Evolutionary conservation across 1,140 invertebrate genomes (phyloP).

Genomic region (Zaprionus tsacasi): DNA sequence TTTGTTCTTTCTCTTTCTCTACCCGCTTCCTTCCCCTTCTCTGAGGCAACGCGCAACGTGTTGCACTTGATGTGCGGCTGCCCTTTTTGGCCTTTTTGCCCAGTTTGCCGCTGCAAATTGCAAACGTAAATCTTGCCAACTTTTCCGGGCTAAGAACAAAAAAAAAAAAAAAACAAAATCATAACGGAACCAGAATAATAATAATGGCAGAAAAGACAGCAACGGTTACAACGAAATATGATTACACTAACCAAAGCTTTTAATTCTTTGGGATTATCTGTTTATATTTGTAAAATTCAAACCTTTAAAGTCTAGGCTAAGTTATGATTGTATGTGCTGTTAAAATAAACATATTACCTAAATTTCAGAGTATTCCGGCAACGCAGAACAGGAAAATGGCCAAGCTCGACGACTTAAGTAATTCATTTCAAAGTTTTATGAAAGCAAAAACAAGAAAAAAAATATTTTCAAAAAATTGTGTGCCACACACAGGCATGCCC

Average conservation of each 20-base stretch:
- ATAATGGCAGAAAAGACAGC: slow-evolving; percentile 12
- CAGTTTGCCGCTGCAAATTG: slow-evolving; percentile 54
- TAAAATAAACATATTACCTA: background rate
- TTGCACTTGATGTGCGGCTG: slow-evolving; percentile 57
- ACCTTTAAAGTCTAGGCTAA: background rate
- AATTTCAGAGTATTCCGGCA: background rate
- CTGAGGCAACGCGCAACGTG: slow-evolving; percentile 56
- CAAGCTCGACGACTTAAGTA: slow-evolving; percentile 54
- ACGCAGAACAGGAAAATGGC: background rate
- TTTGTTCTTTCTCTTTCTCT: slow-evolving; percentile 4
- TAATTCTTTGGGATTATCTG: background rate
- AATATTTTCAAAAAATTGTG: slow-evolving; percentile 32
- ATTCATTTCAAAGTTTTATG: slow-evolving; percentile 71
- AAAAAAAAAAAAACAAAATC: slow-evolving; percentile 13
- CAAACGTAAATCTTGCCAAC: slow-evolving; percentile 69
- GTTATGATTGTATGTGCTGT: background rate
- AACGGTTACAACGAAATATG: slow-evolving; percentile 26
- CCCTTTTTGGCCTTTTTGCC: slow-evolving; percentile 32
- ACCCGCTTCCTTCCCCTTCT: slow-evolving; percentile 3
- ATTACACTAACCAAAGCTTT: slow-evolving; percentile 19
- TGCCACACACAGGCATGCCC: slow-evolving; percentile 36
- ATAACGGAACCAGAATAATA: slow-evolving; percentile 20
- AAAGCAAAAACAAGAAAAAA: slow-evolving; percentile 36
- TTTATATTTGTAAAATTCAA: background rate
- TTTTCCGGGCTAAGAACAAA: slow-evolving; percentile 32